Conservation (phyloP, 2,888 invertebrate species). For the Diabrotica balteata region DNA sequence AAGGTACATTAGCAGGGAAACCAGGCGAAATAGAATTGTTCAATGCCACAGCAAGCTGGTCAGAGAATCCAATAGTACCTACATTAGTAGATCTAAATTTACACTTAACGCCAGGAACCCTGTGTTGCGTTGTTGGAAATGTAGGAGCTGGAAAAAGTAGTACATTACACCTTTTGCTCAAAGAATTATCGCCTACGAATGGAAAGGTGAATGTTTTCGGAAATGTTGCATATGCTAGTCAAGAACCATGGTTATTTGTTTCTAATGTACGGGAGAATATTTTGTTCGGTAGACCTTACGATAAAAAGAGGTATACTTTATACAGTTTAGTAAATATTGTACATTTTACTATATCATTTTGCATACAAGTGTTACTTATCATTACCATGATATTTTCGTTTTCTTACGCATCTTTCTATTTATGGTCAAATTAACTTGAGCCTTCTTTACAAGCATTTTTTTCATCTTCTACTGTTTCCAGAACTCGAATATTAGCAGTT, state of each 20-base stretch:
- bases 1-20: no score
- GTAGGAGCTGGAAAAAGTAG: constrained; percentile 77
- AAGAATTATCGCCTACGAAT: constrained; percentile 70
- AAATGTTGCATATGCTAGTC: constrained; percentile 73
- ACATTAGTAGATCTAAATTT: constrained; percentile 63
- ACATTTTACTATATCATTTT: no score
- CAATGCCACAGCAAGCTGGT: constrained; percentile 49
- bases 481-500: no score
- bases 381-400: no score
- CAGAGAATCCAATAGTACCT: constrained; percentile 49
- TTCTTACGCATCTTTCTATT: no score
- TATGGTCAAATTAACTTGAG: no score
- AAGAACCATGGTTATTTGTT: constrained; percentile 82
- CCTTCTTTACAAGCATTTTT: no score
- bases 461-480: no score
- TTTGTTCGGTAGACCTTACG: constrained; percentile 74
- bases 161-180: constrained; percentile 72
- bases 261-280: constrained; percentile 81
- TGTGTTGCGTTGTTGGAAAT: constrained; percentile 64
- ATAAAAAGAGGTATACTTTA: constrained; percentile 59
- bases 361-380: no score
- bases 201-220: constrained; percentile 72
- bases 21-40: constrained; percentile 38
- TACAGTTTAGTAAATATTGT: no score
- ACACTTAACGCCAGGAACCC: constrained; percentile 60